These are phyloP conservation scores for human (Homo sapiens) DNA, from an alignment of 2,113 vertebrate species.

Conservation along the genomic window GRCh38 chr7:24134501-24135000, in stretches of 20 bases:
- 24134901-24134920: not conserved
- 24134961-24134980: too few species aligned
- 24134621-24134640: not conserved
- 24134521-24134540: not conserved
- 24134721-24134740: not conserved
- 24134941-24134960: too few species aligned
- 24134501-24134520: not conserved
- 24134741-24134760: not conserved
- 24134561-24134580: not conserved
- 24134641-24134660: not conserved
- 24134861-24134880: not conserved
- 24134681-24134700: not conserved
- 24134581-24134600: not conserved
- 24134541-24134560: not conserved
- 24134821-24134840: not conserved
- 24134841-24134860: not conserved
- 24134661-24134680: not conserved
- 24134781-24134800: not conserved
- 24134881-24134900: fast-evolving
- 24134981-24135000: too few species aligned
- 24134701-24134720: not conserved
- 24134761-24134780: not conserved
- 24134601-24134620: fast-evolving
- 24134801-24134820: not conserved
- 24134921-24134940: not conserved